phyloP scores from a whole-genome alignment of 2,888 invertebrate genomes.

The Acanthosepion esculentum region DNA sequence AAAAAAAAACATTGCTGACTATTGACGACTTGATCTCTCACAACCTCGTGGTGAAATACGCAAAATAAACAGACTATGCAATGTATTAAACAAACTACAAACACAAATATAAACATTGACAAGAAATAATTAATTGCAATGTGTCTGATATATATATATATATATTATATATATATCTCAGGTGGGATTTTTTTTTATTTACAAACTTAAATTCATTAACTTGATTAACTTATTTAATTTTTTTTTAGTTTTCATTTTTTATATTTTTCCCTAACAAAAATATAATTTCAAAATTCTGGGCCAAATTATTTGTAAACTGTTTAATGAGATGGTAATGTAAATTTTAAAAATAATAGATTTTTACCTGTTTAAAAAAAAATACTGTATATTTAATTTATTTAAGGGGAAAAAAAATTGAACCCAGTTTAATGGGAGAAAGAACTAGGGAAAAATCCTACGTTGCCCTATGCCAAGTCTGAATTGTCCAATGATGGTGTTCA shows the following conservation, averaged over 20 bases:
- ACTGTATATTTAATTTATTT: neutral
- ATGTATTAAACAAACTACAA: too few species aligned
- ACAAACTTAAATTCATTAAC: too few species aligned
- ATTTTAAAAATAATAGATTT: too few species aligned
- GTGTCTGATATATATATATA: too few species aligned
- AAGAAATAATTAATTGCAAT: too few species aligned
- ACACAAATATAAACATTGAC: neutral
- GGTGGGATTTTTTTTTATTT: too few species aligned
- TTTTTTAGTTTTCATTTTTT: neutral
- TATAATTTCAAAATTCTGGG: neutral
- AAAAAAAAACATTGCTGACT: neutral
- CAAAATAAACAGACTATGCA: neutral
- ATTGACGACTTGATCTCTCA: neutral
- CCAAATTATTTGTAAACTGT: neutral
- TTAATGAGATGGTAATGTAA: neutral
- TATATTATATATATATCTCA: too few species aligned
- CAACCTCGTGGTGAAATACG: constrained; percentile 20
- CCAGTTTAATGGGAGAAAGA: neutral
- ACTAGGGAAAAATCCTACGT: neutral
- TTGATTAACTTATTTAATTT: neutral
- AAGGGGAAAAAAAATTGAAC: too few species aligned
- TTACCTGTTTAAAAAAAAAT: neutral
- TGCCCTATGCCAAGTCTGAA: neutral
- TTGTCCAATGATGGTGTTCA: too few species aligned
- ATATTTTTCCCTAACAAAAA: neutral